Evolutionary conservation across 2,113 vertebrate genomes (phyloP).

Genomic region (Phylloscopus whistleri): DNA sequence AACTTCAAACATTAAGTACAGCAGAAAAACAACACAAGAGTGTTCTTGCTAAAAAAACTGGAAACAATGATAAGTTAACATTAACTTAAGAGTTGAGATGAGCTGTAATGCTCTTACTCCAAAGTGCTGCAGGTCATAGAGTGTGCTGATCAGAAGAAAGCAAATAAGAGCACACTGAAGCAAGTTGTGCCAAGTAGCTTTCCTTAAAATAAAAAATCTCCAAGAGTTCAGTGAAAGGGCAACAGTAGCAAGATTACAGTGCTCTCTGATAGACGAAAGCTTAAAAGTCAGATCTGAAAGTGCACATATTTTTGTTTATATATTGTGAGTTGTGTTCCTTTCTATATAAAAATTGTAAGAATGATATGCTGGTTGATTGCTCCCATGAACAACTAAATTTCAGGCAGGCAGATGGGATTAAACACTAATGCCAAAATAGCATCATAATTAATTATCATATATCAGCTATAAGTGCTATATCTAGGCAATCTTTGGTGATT

Average conservation of each 20-base stretch:
- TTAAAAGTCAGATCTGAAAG: background rate
- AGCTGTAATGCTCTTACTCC: background rate
- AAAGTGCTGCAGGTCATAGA: background rate
- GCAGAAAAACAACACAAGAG: background rate
- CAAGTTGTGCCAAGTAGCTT: background rate
- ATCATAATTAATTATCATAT: background rate
- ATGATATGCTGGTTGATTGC: background rate
- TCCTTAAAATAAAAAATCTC: background rate
- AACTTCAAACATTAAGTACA: background rate
- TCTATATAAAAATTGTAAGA: background rate
- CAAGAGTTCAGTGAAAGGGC: slow-evolving; percentile 29
- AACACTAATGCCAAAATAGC: background rate
- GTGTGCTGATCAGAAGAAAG: background rate
- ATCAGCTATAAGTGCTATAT: background rate
- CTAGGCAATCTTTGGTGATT: background rate
- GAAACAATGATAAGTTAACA: background rate
- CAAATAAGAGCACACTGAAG: background rate
- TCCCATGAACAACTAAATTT: background rate
- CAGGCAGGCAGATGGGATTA: background rate
- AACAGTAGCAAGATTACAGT: background rate
- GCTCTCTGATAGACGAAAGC: background rate
- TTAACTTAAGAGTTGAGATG: background rate
- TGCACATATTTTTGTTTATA: background rate
- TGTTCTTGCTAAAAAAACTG: background rate
- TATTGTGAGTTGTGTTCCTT: background rate